Conservation (phyloP, 2,797 vertebrate species). For the Tympanoctomys barrerae region DNA sequence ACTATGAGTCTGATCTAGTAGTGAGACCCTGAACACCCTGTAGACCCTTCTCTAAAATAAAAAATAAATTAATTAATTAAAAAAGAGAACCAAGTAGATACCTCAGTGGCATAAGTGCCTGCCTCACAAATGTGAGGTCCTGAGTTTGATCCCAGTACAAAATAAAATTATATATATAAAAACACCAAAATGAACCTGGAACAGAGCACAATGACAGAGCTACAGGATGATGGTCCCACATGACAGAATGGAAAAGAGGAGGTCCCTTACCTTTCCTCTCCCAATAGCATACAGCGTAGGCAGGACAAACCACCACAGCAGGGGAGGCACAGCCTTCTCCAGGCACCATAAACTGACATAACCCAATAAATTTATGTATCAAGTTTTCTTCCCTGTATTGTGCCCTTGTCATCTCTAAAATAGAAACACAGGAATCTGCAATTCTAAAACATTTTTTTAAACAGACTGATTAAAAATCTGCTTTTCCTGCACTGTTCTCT, state of each 20-base stretch:
- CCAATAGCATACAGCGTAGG: no score
- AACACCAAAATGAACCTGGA: slow-evolving; percentile 18
- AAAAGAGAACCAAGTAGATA: no score
- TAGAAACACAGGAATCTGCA: background rate
- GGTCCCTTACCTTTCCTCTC: background rate
- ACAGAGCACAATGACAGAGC: background rate
- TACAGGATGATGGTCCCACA: no score
- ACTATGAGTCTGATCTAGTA: no score
- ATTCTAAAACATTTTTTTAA: slow-evolving; percentile 39
- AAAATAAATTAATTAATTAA: no score
- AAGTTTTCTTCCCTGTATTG: background rate
- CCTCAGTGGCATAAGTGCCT: no score
- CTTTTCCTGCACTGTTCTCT: background rate
- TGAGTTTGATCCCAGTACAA: no score
- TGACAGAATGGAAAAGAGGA: background rate
- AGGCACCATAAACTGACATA: background rate
- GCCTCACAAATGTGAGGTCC: no score
- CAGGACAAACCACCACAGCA: background rate
- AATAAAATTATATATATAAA: background rate
- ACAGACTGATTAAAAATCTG: slow-evolving; percentile 57
- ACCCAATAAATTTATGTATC: background rate
- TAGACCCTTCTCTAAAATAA: no score
- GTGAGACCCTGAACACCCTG: no score
- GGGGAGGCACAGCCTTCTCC: background rate
- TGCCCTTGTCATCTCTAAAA: background rate